Conservation (phyloP, 2,888 invertebrate genomes). For the Belgica antarctica region DNA sequence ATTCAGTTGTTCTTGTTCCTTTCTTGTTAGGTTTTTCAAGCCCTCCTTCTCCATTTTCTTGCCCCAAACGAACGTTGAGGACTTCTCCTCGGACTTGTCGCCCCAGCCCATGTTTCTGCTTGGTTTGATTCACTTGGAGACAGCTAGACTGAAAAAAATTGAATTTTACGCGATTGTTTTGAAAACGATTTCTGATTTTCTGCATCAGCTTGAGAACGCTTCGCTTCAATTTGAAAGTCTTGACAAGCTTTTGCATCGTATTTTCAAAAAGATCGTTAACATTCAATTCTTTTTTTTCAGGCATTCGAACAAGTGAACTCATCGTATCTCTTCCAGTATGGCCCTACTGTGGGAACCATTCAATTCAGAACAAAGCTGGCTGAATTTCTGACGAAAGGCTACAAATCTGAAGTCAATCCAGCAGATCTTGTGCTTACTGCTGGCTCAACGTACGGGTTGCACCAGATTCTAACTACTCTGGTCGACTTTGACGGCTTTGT, state of each 20-base stretch:
- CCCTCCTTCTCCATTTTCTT: conserved; percentile 96
- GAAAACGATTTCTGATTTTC: neutral
- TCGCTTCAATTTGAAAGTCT: neutral
- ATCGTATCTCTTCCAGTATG: conserved; percentile 59
- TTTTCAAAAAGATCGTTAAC: neutral
- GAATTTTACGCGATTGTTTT: neutral
- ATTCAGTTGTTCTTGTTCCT: conserved; percentile 79
- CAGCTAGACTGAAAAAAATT: neutral
- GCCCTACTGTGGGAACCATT: conserved; percentile 57
- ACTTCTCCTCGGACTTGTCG: conserved; percentile 31
- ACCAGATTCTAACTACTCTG: conserved; percentile 57
- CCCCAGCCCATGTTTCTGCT: conserved; percentile 33
- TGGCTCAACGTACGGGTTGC: conserved; percentile 62
- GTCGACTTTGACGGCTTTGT: conserved; percentile 58
- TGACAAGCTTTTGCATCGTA: neutral
- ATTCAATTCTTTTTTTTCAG: conserved; percentile 13
- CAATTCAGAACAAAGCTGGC: conserved; percentile 56
- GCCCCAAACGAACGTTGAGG: conserved; percentile 94
- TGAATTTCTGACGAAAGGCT: conserved; percentile 55
- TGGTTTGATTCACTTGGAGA: neutral
- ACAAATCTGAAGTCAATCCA: conserved; percentile 49
- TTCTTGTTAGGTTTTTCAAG: conserved; percentile 69
- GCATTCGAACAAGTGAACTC: conserved; percentile 49
- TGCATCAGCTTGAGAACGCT: neutral
- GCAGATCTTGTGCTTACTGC: conserved; percentile 60